These are phyloP conservation scores for Benitochromis conjunctus DNA, from an alignment of 2,113 vertebrate genomes.

Conservation along the genomic window DNA sequence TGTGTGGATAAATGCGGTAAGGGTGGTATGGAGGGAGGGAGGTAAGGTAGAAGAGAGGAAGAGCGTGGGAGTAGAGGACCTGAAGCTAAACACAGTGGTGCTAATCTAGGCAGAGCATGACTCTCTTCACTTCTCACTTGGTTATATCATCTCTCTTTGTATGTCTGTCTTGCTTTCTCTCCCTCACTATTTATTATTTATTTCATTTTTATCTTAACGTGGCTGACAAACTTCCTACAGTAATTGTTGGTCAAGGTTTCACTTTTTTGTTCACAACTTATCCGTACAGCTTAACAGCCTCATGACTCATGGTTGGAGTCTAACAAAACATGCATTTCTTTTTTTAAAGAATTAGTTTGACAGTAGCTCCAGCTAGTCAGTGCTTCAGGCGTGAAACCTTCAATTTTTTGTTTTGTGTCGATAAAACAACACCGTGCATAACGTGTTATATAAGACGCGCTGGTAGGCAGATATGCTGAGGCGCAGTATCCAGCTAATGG, in stretches of 20 bases:
- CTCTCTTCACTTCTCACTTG: constrained; percentile 25
- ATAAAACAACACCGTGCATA: not conserved
- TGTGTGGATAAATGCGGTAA: not conserved
- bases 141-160: constrained; percentile 29
- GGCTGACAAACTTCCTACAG: not conserved
- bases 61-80: constrained; percentile 41
- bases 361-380: not conserved
- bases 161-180: not conserved
- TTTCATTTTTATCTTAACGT: not conserved
- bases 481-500: not conserved
- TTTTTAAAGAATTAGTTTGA: not conserved
- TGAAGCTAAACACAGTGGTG: constrained; percentile 28
- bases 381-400: not conserved
- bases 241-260: not conserved
- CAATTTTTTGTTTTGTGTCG: not conserved
- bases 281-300: not conserved
- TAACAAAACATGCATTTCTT: not conserved
- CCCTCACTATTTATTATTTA: not conserved
- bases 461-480: not conserved
- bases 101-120: constrained; percentile 28
- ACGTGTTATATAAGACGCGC: not conserved
- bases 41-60: not conserved
- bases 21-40: not conserved
- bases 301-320: not conserved
- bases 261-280: not conserved